Base-by-base conservation (phyloP, 2,888 invertebrate genomes). In the Caenorhabditis uteleia region DNA sequence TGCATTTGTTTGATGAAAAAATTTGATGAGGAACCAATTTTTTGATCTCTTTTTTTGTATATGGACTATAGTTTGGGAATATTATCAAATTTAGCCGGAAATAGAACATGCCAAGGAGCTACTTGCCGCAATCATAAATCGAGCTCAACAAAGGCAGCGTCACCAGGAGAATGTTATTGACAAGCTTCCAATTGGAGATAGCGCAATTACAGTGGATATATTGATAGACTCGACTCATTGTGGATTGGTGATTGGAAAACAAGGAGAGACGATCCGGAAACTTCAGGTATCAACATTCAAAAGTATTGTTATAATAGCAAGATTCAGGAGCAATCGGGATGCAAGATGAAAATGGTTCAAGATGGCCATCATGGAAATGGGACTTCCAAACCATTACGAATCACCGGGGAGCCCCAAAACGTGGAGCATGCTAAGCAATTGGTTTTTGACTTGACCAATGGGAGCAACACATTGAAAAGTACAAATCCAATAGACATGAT, bases 151-250 rank as follows among this genome's bases (percentile, higher is more conserved):
- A 18, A 59, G 66, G 5, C 60, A 53, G 2, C 33, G 34, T 10
- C 25, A 36, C 5, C 31, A 21, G 26, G 46, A 16, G 20, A 46
- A 14, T 5, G 12, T 4, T 3, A 43, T 20, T 20, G 16, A 20
- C 36, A 23, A 31, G 18, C 6, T 7, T 1, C 10, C 26, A n/a
- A 5, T 20, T 20, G 27, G 40, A 10, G 6, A 3, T 8, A 21
- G 40, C 25, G 20, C 39, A 36, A 62, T 76, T 44, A 82, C 80
- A 86, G 88, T 90, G 58, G 95, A 97, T 85, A 91, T 98, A 70
- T 91, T 91, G 90, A 89, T 98, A 57, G 97, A 97, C 0, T 95
- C 95, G 0, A 90, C 91, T 4, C 98, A 98, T 87, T 95, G 95
- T 44, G 98, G 98, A 21, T 88, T 98, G 27, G 92, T 98, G 72